Percentiles rank a stretch among this genome's conserved stretches.
These are phyloP conservation scores for Hippasteria phrygiana DNA, from an alignment of 53 echinoderm and acorn worm genomes.

Conservation along the genomic window DNA sequence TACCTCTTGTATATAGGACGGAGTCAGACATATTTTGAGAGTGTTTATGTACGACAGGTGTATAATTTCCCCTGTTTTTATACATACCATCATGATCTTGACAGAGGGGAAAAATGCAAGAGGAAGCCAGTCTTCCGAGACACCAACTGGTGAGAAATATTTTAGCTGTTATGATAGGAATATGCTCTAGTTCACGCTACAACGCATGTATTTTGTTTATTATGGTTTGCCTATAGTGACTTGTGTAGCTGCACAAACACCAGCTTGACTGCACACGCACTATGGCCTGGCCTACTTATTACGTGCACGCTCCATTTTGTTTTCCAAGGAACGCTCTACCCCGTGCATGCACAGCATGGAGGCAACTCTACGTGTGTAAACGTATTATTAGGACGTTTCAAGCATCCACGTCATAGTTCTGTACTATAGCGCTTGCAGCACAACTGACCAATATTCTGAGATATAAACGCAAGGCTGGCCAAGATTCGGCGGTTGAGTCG, in stretches of 20 bases:
- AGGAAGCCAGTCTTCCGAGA: not conserved
- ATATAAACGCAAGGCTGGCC: constrained; percentile 1
- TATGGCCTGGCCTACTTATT: constrained; percentile 60
- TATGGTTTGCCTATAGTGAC: constrained; percentile 59
- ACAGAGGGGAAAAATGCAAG: not conserved
- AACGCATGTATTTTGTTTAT: constrained; percentile 26
- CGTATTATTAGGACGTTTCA: too few species aligned
- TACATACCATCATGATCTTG: too few species aligned
- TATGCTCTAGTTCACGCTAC: constrained; percentile 25
- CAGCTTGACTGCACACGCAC: constrained; percentile 38
- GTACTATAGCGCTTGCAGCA: not conserved
- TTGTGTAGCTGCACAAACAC: constrained; percentile 24
- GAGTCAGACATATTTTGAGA: too few species aligned
- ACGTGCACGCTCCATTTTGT: constrained; percentile 48
- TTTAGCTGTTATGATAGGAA: constrained; percentile 39
- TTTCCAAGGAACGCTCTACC: not conserved
- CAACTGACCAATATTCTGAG: constrained; percentile 33
- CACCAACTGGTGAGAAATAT: constrained; percentile 27
- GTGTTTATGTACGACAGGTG: too few species aligned
- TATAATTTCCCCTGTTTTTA: too few species aligned
- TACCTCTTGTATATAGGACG: too few species aligned
- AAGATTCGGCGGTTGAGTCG: not conserved
- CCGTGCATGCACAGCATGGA: not conserved
- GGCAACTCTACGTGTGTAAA: too few species aligned
- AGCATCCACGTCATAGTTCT: too few species aligned